phyloP scores from a whole-genome alignment of 2,797 vertebrate genomes.

The Centropyge bicolor region DNA sequence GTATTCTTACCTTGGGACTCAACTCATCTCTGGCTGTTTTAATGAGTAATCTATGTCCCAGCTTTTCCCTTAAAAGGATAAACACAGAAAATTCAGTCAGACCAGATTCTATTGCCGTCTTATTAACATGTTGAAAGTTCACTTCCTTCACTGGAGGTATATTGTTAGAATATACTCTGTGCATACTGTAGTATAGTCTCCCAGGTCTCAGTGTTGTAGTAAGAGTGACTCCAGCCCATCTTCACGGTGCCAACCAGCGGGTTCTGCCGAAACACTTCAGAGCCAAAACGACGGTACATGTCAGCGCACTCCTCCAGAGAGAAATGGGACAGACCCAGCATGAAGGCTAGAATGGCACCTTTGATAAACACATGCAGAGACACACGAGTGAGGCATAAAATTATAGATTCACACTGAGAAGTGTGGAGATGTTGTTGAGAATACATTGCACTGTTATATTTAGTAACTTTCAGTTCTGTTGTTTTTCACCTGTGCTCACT shows the following conservation, averaged over 20 bases:
- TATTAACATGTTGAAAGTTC: not conserved
- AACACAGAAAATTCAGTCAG: conserved; percentile 26
- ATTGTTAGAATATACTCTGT: not conserved
- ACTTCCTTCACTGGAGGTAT: not conserved
- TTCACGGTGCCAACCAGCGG: conserved; percentile 83
- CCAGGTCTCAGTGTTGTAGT: conserved; percentile 86
- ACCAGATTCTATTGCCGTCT: not conserved
- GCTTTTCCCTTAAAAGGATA: conserved; percentile 76
- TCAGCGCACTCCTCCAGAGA: conserved; percentile 84
- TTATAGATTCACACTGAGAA: not conserved
- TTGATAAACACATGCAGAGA: conserved; percentile 23
- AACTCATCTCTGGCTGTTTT: conserved; percentile 80
- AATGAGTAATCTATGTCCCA: conserved; percentile 80
- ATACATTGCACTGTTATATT: not conserved
- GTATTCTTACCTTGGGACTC: conserved; percentile 81
- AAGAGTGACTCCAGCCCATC: conserved; percentile 87
- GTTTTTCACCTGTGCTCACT: conserved; percentile 84
- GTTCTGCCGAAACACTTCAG: conserved; percentile 85
- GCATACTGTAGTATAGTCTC: conserved; percentile 81
- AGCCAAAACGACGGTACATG: conserved; percentile 84
- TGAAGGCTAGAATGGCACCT: conserved; percentile 85
- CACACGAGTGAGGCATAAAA: conserved; percentile 1
- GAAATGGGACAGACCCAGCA: conserved; percentile 81
- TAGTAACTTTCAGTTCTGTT: not conserved
- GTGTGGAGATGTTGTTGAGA: not conserved